Evolutionary conservation across 2,797 vertebrate genomes (phyloP).

Genomic region (Chrosomus eos): DNA sequence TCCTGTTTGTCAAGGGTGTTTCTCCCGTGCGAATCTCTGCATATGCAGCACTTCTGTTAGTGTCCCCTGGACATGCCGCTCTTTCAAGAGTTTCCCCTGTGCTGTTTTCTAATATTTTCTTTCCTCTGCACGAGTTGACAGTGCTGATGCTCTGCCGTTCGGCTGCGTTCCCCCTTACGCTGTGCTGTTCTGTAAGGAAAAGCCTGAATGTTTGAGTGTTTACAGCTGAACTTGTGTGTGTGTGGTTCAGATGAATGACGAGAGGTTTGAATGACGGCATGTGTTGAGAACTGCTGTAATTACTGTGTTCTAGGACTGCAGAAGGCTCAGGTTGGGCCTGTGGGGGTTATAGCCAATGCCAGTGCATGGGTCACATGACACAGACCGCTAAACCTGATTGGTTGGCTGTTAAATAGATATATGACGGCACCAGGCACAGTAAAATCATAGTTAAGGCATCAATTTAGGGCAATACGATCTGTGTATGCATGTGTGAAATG

Average conservation of each 20-base stretch:
- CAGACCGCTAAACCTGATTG: neutral
- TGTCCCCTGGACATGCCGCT: constrained; percentile 5
- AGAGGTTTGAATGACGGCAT: neutral
- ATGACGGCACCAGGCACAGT: neutral
- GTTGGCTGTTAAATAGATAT: neutral
- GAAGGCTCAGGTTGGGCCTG: neutral
- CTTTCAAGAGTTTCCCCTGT: constrained; percentile 20
- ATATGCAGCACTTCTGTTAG: neutral
- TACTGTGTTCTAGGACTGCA: neutral
- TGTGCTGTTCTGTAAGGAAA: neutral
- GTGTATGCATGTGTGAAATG: neutral
- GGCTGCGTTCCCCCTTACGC: neutral
- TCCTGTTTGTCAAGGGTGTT: constrained; percentile 5
- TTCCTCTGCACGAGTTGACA: neutral
- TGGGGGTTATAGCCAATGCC: neutral
- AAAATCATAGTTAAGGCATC: neutral
- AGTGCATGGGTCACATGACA: neutral
- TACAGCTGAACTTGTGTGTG: constrained; percentile 33
- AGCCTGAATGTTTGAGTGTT: constrained; percentile 29
- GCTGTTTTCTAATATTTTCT: constrained; percentile 11
- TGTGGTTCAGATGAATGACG: constrained; percentile 16
- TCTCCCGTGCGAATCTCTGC: neutral
- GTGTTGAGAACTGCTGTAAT: constrained; percentile 3
- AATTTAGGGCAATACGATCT: neutral
- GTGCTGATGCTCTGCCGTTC: neutral